Evolutionary conservation across 1,140 invertebrate genomes (phyloP).

Genomic region (Gonioctena quinquepunctata): DNA sequence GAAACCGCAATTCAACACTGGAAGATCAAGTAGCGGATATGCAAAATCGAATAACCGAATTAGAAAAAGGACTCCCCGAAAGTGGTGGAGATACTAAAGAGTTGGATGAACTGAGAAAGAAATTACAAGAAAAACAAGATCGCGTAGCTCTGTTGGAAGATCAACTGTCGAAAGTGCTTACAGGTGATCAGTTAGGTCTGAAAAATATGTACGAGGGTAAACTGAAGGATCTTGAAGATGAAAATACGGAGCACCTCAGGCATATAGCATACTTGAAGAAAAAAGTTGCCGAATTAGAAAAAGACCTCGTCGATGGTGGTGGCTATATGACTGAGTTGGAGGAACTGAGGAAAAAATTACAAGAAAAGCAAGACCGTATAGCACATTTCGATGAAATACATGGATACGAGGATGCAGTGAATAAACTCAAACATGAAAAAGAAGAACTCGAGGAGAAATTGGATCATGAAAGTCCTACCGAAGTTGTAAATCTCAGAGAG

Average conservation of each 20-base stretch:
- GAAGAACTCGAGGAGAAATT: too few relatives aligned
- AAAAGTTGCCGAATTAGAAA: constrained; percentile 14
- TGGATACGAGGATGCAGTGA: not conserved
- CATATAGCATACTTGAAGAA: not conserved
- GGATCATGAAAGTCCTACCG: too few relatives aligned
- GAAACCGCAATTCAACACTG: not conserved
- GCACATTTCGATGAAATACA: not conserved
- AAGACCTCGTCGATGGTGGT: too few relatives aligned
- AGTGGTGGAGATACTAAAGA: too few relatives aligned
- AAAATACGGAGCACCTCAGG: too few relatives aligned
- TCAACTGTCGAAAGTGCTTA: not conserved
- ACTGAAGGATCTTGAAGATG: not conserved
- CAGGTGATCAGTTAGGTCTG: not conserved
- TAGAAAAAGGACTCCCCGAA: constrained; percentile 10
- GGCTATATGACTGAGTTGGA: too few relatives aligned
- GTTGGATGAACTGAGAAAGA: not conserved
- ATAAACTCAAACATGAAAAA: not conserved
- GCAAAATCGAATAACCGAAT: constrained; percentile 10
- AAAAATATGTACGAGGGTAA: not conserved
- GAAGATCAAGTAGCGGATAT: not conserved
- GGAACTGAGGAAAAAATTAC: not conserved
- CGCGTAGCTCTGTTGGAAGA: not conserved
- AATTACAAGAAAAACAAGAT: not conserved
- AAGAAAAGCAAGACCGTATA: not conserved
- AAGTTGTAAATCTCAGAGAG: not conserved